Base-by-base conservation (phyloP, 2,797 vertebrate genomes). In the Neoniphon sammara region DNA sequence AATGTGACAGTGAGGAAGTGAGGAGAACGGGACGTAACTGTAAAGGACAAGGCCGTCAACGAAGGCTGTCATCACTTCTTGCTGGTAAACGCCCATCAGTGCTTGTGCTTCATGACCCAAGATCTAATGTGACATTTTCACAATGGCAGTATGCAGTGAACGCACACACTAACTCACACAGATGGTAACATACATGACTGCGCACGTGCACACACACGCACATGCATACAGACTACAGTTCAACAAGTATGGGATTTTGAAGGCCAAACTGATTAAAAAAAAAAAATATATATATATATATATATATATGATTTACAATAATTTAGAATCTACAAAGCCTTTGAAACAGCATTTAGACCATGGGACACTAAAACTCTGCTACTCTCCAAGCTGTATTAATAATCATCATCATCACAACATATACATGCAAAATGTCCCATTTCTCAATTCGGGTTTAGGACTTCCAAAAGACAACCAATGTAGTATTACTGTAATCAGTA, bases 61-160 rank as follows among this genome's bases (percentile, higher is more conserved):
- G 39, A 80, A 78, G 66, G 6, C 70, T 66, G 20, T 27, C 53
- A 44, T 50, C 64, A 44, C 53, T 34, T 66, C 46, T 70, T 3
- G 2, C 44, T 15, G 52, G 53, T 25, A 50, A 36, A 36, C 49
- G 36, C 76, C 75, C 12, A 44, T 15, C 15, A 67, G 60, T 70
- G 17, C 54, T 21, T 47, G 23, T 76, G 75, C 70, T 54, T 60
- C 57, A 44, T 86, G 75, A 82, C 56, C 83, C 72, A 42, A 53
- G 18, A 81, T 23, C 75, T 73, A 81, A 85, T 83, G 73, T 85
- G 85, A 84, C 81, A 87, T 83, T 85, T 82, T 60, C 44, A 65
- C 73, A 56, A 66, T 27, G 58, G 60, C 47, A 55, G 68, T 47
- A 15, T 30, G 7, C 52, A 58, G 58, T 23, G 36, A 59, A 63